Evolutionary conservation across 2,797 vertebrate species (phyloP), one percentile per base, ranked within the genome.

Genomic region (Leptodactylus fallax): DNA sequence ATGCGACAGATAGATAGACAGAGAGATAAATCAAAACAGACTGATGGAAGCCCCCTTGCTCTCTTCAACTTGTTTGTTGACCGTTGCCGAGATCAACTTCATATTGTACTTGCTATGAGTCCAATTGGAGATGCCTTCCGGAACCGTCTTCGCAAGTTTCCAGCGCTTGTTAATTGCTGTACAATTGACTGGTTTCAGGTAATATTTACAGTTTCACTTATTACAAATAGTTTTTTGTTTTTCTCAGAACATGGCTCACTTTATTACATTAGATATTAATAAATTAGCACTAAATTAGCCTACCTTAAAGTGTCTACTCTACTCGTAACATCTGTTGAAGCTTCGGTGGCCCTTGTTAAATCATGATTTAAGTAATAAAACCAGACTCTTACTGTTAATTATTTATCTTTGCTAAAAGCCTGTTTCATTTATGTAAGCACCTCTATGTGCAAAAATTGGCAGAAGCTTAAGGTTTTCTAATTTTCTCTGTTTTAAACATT

Each of bases 31-130:
- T 92, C 95, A 55, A 97, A 97, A 1, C 97, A 98, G 90, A 98
- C 97, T 0, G 97, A 98, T 0, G 97, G 97, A 71, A 97, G 95
- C 83, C 92, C 95, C 3, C 90, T 97, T 51, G 95, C 97, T 1
- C 95, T 98, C 36, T 97, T 97, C 92, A 98, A 97, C 93, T 95
- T 98, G 95, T 98, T 98, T 72, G 91, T 97, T 11, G 97, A 97
- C 71, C 96, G 96, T 36, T 98, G 97, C 83, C 95, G 97, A 87
- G 94, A 96, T 79, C 97, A 97, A 72, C 92, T 98, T 82, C 97
- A 98, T 8, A 93, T 98, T 36, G 97, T 98, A 36, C 90, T 98
- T 81, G 97, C 97, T 89, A 97, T 98, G 97, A 98, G 97, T 91
- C 97, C 97, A 87, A 97, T 98, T 14, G 97, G 97, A 81, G 97